phyloP scores from a whole-genome alignment of 37 sponge, comb jelly and placozoan genomes.

The Aplysina aerophoba region DNA sequence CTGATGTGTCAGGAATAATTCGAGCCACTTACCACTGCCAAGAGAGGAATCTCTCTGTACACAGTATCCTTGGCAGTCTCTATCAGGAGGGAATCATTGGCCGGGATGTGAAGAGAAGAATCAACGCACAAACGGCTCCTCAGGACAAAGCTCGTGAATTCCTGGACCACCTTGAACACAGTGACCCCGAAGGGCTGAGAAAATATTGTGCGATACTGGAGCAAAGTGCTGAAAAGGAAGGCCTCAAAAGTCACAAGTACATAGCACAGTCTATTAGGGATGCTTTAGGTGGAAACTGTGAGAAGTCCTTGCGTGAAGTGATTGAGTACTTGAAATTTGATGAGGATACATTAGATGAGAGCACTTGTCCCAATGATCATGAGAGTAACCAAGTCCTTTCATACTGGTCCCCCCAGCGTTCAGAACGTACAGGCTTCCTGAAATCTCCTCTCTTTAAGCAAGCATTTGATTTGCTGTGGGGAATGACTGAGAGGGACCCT shows the following conservation, averaged over 20 bases:
- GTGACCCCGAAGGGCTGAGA: background rate
- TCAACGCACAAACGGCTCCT: background rate
- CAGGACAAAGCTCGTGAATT: background rate
- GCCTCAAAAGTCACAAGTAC: background rate
- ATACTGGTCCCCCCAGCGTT: background rate
- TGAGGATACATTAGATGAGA: too few species aligned
- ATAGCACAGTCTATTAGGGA: background rate
- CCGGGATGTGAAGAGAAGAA: background rate
- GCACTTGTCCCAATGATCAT: too few species aligned
- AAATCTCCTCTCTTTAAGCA: background rate
- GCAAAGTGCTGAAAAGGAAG: background rate
- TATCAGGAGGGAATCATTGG: background rate
- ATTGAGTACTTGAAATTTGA: too few species aligned
- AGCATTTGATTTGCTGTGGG: background rate
- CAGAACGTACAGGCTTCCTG: background rate
- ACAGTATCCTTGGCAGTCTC: background rate
- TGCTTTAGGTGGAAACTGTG: background rate
- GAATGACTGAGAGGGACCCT: background rate
- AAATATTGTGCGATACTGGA: constrained; percentile 5
- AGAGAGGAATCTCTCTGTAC: background rate
- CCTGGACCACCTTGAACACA: background rate
- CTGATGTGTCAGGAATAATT: too few species aligned
- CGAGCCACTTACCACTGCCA: background rate
- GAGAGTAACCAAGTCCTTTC: background rate
- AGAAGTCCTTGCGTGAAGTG: background rate